Base-by-base conservation (phyloP, 1,140 invertebrate species). In the Chrysopa pallens region DNA sequence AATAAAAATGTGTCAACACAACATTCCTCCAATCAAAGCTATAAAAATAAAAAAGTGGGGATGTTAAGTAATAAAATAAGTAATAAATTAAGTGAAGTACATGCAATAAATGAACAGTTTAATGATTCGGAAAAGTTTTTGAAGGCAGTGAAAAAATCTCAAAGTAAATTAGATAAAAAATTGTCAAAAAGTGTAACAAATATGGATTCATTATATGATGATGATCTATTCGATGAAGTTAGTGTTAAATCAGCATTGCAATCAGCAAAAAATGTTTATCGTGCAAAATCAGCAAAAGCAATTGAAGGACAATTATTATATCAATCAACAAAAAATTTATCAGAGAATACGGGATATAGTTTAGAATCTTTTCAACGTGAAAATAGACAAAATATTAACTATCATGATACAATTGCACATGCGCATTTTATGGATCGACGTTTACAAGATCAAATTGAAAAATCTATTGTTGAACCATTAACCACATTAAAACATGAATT, bases 241-340 rank as follows among this genome's bases (percentile, higher is more conserved):
- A 33, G 61, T 13, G 48, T 54, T 4, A 55, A 60, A 12, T 52
- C 60, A 1, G 58, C 58, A 1, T 56, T 73, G 15, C 66, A 61
- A 49, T 69, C 58, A 52, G 65, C 64, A 48, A 67, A 51, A 52
- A 59, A 61, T 52, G 63, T 58, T 47, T 58, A 82, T 15, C 67
- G 69, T 45, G 79, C 78, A 36, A 81, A 78, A 64, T 83, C 80
- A 3, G 80, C 80, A 8, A 76, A 69, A 52, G 69, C 70, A 27
- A 84, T 84, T 48, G 76, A 76, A 52, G 69, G 71, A 48, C 72
- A 75, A 6, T 54, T 84, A 11, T 54, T 76, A 29, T 59, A 67
- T 6, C 69, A 75, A 46, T 74, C 69, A 42, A 61, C 68, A 47
- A 66, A 63, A 46, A 74, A 73, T 54, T 71, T 74, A 33, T 59